Conservation (phyloP, 2,113 vertebrate genomes). For the Prochilodus magdalenae region DNA sequence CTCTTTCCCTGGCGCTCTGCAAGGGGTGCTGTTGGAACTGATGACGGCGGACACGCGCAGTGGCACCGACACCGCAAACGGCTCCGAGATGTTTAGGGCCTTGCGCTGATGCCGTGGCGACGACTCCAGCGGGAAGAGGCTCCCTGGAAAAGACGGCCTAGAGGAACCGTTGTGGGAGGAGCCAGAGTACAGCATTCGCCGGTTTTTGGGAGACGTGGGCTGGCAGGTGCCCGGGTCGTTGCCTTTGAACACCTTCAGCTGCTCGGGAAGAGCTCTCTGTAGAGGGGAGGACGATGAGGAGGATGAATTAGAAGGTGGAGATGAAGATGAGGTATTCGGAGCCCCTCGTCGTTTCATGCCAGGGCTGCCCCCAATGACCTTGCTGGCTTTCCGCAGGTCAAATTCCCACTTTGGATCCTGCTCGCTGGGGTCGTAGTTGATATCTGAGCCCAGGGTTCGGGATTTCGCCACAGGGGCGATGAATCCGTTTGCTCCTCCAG, state of each 20-base stretch:
- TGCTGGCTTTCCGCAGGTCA: slow-evolving; percentile 74
- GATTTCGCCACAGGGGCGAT: slow-evolving; percentile 86
- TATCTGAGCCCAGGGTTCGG: slow-evolving; percentile 82
- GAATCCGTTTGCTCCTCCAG: slow-evolving; percentile 79
- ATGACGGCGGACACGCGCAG: slow-evolving; percentile 93
- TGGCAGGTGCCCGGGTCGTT: slow-evolving; percentile 81
- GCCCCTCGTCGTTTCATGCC: slow-evolving; percentile 62
- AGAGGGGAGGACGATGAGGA: slow-evolving; percentile 54
- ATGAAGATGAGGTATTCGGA: slow-evolving; percentile 38
- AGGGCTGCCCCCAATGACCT: slow-evolving; percentile 73
- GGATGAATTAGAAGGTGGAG: slow-evolving; percentile 38
- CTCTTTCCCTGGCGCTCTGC: slow-evolving; percentile 83
- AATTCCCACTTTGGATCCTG: slow-evolving; percentile 84
- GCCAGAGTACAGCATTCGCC: slow-evolving; percentile 91
- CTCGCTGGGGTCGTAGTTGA: slow-evolving; percentile 85
- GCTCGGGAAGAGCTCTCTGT: slow-evolving; percentile 86
- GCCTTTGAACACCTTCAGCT: slow-evolving; percentile 93
- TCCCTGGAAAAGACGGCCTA: slow-evolving; percentile 81
- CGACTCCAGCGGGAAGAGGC: slow-evolving; percentile 91
- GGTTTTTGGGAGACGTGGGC: slow-evolving; percentile 87
- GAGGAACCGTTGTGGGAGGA: slow-evolving; percentile 80
- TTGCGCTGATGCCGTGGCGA: slow-evolving; percentile 91
- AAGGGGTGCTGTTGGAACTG: slow-evolving; percentile 93
- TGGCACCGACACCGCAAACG: slow-evolving; percentile 92
- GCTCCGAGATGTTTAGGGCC: slow-evolving; percentile 95